Base-by-base conservation (phyloP, 2,888 invertebrate genomes). In the Listrodromus nycthemerus region DNA sequence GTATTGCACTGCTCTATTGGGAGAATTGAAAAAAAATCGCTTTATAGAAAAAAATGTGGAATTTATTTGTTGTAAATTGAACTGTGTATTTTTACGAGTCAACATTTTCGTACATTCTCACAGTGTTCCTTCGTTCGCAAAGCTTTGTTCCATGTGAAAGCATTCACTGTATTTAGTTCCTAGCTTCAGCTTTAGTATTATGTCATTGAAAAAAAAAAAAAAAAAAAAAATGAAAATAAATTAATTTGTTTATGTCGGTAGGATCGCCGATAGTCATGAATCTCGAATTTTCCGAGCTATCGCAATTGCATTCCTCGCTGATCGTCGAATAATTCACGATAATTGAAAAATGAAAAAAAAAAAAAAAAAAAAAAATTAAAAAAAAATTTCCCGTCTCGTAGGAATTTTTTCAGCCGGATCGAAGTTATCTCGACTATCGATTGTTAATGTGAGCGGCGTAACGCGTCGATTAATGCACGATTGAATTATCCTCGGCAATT, bases 371-470 rank as follows among this genome's bases (percentile, higher is more conserved):
- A 37, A 37, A 37, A 33, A 33, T 33, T 4, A 33, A 37, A 37
- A 41, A 37, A 37, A 37, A 41, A 41, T 2, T 0, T 0, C 2
- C 41, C 41, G 41, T 41, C 13, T 41, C 13, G 41, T 3, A 13
- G 52, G 33, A 16, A 21, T 48, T 71, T 41, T 13, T 16, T 1
- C 24, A 79, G 71, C 66, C 66, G 73, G 41, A 73, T 79, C 55
- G 24, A 55, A 55, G 55, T 24, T 55, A 24, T 24, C 24, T 24
- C 21, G 10, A 13, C 55, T 55, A 55, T 55, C 55, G 30, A 41
- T 45, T 50, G 66, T 66, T 19, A 41, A 55, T 30, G 45, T 61
- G 41, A 58, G 45, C n/a, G 33, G 19, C 45, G 33, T 5, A 1
- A 5, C 1, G 19, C 52, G 19, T 52, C 52, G 69, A 55, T 24